These are phyloP conservation scores for Morus bassanus DNA, from an alignment of 2,797 vertebrate species.

Conservation along the genomic window DNA sequence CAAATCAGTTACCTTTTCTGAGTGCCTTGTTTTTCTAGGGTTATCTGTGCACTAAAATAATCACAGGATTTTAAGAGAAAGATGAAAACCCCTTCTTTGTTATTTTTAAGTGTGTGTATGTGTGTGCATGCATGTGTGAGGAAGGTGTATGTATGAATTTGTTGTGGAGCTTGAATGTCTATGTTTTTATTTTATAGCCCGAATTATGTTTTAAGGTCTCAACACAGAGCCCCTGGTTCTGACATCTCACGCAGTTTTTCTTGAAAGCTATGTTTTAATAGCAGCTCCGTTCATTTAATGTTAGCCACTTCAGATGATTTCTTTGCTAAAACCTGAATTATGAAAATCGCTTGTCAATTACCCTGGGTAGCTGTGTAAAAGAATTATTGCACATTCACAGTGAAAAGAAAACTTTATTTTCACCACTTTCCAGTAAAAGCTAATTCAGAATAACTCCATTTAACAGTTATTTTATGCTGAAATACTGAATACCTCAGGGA, in stretches of 20 bases:
- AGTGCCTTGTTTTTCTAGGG: constrained; percentile 20
- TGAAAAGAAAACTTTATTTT: constrained; percentile 83
- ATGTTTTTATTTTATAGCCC: constrained; percentile 46
- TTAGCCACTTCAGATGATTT: constrained; percentile 68
- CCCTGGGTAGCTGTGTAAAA: constrained; percentile 78
- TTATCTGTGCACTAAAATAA: constrained; percentile 63
- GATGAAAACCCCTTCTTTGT: neutral
- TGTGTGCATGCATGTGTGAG: neutral
- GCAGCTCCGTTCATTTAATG: constrained; percentile 41
- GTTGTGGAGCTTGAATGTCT: constrained; percentile 19
- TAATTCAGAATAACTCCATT: constrained; percentile 86
- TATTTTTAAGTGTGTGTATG: neutral
- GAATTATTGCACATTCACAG: constrained; percentile 78
- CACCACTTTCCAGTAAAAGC: constrained; percentile 85
- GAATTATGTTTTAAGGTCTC: constrained; percentile 59
- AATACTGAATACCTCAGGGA: constrained; percentile 83
- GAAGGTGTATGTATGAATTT: constrained; percentile 44
- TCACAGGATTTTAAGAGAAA: constrained; percentile 29
- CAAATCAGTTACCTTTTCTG: constrained; percentile 9
- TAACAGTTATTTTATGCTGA: constrained; percentile 86
- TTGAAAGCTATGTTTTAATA: constrained; percentile 61
- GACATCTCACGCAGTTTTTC: constrained; percentile 26
- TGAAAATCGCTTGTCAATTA: constrained; percentile 79
- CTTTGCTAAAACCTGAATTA: constrained; percentile 79
- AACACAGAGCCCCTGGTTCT: constrained; percentile 34